Evolutionary conservation across 2,888 invertebrate species (phyloP).

Genomic region (Pterostichus madidus): DNA sequence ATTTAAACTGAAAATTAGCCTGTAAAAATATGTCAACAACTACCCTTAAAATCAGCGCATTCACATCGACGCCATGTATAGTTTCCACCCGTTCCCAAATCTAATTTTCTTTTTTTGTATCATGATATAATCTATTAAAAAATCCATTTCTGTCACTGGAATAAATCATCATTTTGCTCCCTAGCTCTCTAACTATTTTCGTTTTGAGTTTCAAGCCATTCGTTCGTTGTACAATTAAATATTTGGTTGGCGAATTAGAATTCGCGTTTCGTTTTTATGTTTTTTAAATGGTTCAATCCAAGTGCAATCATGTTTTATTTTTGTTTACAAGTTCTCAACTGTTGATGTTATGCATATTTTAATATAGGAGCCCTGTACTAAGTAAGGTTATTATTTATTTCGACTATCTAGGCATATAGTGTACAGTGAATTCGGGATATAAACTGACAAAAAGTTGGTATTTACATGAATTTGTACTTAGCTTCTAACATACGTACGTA

Average conservation of each 20-base stretch:
- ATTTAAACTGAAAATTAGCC: no score
- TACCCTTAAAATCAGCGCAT: no score
- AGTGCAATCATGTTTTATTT: constrained; percentile 65
- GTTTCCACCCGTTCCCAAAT: no score
- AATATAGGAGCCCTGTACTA: constrained; percentile 77
- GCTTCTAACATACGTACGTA: constrained; percentile 60
- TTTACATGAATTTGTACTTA: constrained; percentile 67
- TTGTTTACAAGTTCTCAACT: constrained; percentile 73
- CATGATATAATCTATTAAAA: no score
- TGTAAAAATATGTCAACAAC: no score
- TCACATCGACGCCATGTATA: no score
- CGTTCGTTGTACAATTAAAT: constrained; percentile 57
- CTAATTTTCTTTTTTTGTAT: no score
- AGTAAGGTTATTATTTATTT: constrained; percentile 76
- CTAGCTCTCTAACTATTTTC: no score
- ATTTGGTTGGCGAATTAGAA: constrained; percentile 52
- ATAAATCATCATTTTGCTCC: no score
- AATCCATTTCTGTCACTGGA: no score
- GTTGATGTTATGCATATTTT: constrained; percentile 77
- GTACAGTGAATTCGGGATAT: constrained; percentile 72
- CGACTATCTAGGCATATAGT: constrained; percentile 73
- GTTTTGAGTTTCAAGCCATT: constrained; percentile 50
- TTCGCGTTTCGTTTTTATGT: constrained; percentile 56
- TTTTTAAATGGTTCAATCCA: constrained; percentile 48
- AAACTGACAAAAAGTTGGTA: constrained; percentile 56